phyloP scores from a whole-genome alignment of 2,797 vertebrate genomes.

The Trichosurus vulpecula region DNA sequence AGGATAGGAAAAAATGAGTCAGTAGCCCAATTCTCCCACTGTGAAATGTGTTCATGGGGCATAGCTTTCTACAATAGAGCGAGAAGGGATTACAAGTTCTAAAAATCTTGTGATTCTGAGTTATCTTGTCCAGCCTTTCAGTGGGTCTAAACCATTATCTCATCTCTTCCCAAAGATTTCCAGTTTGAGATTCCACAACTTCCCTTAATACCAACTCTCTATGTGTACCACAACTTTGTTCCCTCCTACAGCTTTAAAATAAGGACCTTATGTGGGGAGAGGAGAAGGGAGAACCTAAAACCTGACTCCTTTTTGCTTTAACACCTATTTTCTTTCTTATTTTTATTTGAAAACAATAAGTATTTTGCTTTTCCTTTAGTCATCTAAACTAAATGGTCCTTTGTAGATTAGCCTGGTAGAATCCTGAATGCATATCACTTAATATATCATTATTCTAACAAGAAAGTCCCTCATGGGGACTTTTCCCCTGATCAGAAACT shows the following conservation, averaged over 20 bases:
- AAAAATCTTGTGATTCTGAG: neutral
- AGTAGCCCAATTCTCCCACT: neutral
- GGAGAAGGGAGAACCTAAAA: neutral
- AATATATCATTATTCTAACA: neutral
- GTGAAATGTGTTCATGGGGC: neutral
- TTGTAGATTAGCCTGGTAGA: neutral
- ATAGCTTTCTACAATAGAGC: neutral
- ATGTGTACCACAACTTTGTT: neutral
- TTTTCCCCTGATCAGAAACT: too few species aligned
- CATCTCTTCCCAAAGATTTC: neutral
- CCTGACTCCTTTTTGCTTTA: conserved; percentile 16
- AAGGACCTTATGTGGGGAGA: conserved; percentile 35
- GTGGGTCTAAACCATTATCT: neutral
- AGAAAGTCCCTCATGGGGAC: neutral
- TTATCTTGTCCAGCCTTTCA: neutral
- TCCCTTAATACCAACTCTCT: conserved; percentile 1
- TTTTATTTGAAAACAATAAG: conserved; percentile 4
- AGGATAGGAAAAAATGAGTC: neutral
- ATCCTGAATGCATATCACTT: neutral
- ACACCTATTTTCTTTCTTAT: conserved; percentile 15
- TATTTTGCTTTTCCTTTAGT: neutral
- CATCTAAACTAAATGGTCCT: neutral
- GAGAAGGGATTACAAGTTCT: neutral
- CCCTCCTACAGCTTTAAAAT: neutral
- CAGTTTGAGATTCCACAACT: too few species aligned